Conservation (phyloP, 2,113 vertebrate genomes). For the Salminus brasiliensis region DNA sequence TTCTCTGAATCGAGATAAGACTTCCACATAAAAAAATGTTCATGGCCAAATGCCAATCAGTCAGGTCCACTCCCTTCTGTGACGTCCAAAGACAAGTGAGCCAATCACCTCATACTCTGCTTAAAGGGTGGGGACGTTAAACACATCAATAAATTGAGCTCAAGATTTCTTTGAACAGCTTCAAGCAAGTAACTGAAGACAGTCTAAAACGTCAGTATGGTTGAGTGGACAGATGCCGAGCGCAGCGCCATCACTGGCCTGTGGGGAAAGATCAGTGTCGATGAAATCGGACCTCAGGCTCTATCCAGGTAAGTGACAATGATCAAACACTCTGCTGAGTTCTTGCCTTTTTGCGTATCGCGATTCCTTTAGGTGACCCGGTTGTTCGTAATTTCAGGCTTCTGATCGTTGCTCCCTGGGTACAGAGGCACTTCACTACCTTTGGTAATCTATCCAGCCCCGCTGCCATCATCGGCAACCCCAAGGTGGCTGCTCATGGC, state of each 20-base stretch:
- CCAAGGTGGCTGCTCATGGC: constrained; percentile 68
- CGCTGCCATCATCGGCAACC: constrained; percentile 61
- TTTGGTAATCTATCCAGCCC: constrained; percentile 51
- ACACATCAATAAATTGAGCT: constrained; percentile 43
- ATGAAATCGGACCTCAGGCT: constrained; percentile 51
- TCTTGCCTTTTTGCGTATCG: not conserved
- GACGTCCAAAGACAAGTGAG: not conserved
- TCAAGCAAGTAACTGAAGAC: constrained; percentile 14
- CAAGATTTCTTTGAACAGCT: not conserved
- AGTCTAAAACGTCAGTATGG: constrained; percentile 59
- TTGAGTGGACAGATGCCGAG: constrained; percentile 70
- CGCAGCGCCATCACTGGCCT: constrained; percentile 59
- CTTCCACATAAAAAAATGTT: no score
- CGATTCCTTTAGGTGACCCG: not conserved
- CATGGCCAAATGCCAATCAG: constrained; percentile 11
- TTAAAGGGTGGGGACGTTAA: constrained; percentile 22
- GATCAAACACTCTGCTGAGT: not conserved
- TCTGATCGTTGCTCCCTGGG: constrained; percentile 73
- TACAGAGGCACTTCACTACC: constrained; percentile 82
- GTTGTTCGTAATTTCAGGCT: constrained; percentile 53
- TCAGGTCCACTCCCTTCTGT: not conserved
- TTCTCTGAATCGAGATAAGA: no score
- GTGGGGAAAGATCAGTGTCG: constrained; percentile 59
- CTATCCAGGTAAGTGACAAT: constrained; percentile 50
- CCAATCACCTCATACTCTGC: not conserved